phyloP scores from a whole-genome alignment of 2,113 vertebrate species.

The Ciconia stormi region DNA sequence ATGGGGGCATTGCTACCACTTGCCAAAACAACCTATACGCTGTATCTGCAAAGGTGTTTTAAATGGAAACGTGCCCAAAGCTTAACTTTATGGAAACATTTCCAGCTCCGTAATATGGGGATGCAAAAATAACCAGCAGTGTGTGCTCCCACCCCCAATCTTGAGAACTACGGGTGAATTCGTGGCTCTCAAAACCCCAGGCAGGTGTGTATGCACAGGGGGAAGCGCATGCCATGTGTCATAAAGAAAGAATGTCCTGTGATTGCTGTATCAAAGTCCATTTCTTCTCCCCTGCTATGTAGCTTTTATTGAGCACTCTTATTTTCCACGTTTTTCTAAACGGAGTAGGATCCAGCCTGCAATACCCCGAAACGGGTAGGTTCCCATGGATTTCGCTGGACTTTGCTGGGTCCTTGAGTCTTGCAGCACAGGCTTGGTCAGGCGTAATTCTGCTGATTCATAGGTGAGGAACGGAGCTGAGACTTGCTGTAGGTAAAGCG shows the following conservation, averaged over 20 bases:
- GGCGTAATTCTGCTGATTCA: neutral
- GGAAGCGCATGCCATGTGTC: neutral
- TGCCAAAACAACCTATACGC: conserved; percentile 38
- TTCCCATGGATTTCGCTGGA: neutral
- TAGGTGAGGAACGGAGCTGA: neutral
- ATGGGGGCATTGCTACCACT: neutral
- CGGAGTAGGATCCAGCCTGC: neutral
- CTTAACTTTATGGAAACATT: neutral
- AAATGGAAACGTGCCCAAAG: conserved; percentile 45
- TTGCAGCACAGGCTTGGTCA: neutral
- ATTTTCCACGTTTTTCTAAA: neutral
- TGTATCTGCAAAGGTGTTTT: conserved; percentile 40
- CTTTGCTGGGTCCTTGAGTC: neutral
- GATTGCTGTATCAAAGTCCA: conserved; percentile 36
- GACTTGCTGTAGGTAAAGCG: neutral
- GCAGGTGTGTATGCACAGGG: conserved; percentile 13
- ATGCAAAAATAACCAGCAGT: neutral
- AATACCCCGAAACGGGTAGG: fast-evolving
- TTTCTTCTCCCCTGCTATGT: neutral
- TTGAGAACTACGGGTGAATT: neutral
- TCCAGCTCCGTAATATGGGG: neutral
- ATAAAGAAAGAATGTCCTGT: conserved; percentile 4
- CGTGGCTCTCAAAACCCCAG: neutral
- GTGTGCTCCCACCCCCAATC: neutral
- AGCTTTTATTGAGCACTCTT: neutral